phyloP scores from a whole-genome alignment of 2,797 vertebrate genomes.

The Cichlasoma orientale region DNA sequence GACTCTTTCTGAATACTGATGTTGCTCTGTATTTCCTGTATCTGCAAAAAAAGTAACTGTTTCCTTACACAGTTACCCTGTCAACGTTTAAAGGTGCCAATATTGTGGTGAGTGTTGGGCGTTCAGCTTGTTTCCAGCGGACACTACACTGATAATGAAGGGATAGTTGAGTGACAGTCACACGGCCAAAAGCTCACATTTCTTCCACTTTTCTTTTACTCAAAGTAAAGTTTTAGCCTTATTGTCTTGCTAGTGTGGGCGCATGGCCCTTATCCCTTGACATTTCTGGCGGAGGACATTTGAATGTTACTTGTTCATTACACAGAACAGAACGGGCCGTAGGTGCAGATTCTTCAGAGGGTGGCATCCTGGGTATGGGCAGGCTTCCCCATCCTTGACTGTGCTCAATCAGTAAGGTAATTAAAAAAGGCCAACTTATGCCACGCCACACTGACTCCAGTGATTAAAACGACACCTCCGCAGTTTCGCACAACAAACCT shows the following conservation, averaged over 20 bases:
- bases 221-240: slow-evolving; percentile 26
- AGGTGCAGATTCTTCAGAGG: slow-evolving; percentile 50
- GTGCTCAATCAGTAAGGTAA: slow-evolving; percentile 77
- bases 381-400: slow-evolving; percentile 73
- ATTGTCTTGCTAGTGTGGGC: neutral
- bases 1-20: neutral
- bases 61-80: neutral
- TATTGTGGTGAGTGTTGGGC: neutral
- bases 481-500: slow-evolving; percentile 74
- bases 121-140: neutral
- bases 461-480: slow-evolving; percentile 80
- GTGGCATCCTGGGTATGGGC: slow-evolving; percentile 61
- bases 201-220: neutral
- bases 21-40: neutral
- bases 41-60: no score
- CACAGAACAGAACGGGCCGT: slow-evolving; percentile 33
- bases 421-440: slow-evolving; percentile 80
- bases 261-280: slow-evolving; percentile 16
- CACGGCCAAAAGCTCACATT: neutral
- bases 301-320: slow-evolving; percentile 68
- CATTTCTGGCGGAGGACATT: slow-evolving; percentile 56
- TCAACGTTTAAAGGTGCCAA: neutral
- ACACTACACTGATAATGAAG: neutral
- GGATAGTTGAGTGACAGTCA: neutral
- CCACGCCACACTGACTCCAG: slow-evolving; percentile 75